Evolutionary conservation across 2,888 invertebrate species (phyloP).

Genomic region (Campopleginae sp.): DNA sequence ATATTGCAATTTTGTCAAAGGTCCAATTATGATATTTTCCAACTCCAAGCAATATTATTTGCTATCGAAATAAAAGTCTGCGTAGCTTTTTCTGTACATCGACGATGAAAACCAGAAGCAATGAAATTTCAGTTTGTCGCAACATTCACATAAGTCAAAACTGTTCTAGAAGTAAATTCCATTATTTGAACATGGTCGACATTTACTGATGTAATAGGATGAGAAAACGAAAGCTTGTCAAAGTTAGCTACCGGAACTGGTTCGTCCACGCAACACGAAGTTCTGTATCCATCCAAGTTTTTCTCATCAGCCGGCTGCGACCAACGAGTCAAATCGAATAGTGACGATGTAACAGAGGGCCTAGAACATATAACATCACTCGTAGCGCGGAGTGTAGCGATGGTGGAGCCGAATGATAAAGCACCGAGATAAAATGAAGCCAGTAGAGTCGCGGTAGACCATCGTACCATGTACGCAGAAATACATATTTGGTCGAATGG

Average conservation of each 20-base stretch:
- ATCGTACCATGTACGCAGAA: neutral
- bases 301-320: slow-evolving; percentile 59
- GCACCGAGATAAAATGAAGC: slow-evolving; percentile 50
- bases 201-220: neutral
- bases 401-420: slow-evolving; percentile 32
- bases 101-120: neutral
- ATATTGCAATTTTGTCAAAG: neutral
- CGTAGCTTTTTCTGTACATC: neutral
- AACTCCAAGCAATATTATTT: neutral
- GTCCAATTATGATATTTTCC: neutral
- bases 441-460: slow-evolving; percentile 10
- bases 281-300: slow-evolving; percentile 35
- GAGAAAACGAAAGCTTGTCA: slow-evolving; percentile 19
- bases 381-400: slow-evolving; percentile 12
- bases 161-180: neutral
- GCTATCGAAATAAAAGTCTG: neutral
- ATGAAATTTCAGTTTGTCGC: neutral
- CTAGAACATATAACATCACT: slow-evolving; percentile 25
- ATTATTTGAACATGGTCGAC: neutral
- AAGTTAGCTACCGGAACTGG: neutral
- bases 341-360: slow-evolving; percentile 48
- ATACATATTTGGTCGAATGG: slow-evolving; percentile 23
- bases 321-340: slow-evolving; percentile 37
- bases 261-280: slow-evolving; percentile 23
- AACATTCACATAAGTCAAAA: neutral